These are phyloP conservation scores for Tor tambroides DNA, from an alignment of 2,113 vertebrate species.

Conservation along the genomic window DNA sequence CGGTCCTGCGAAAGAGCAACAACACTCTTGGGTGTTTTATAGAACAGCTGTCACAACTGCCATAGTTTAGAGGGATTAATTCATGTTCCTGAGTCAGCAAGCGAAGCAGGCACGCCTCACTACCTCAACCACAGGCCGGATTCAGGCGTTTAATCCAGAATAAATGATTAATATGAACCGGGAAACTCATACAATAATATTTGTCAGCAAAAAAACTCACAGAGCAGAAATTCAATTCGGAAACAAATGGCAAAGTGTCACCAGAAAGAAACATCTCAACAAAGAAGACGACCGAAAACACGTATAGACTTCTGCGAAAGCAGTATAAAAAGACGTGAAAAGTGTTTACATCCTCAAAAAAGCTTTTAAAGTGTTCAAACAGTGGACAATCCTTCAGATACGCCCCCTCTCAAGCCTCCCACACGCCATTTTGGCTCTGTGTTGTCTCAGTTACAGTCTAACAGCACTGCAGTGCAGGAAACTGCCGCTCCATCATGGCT, in stretches of 20 bases:
- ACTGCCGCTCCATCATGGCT: slow-evolving; percentile 54
- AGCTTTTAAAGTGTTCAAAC: slow-evolving; percentile 6
- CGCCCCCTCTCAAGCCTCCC: slow-evolving; percentile 35
- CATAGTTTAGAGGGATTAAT: slow-evolving; percentile 57
- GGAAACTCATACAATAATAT: slow-evolving; percentile 50
- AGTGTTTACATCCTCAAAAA: slow-evolving; percentile 48
- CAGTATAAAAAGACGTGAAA: slow-evolving; percentile 28
- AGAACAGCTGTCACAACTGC: slow-evolving; percentile 53
- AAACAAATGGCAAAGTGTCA: slow-evolving; percentile 45
- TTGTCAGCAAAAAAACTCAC: slow-evolving; percentile 41
- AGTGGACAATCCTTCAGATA: slow-evolving; percentile 51
- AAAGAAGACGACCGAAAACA: slow-evolving; percentile 44
- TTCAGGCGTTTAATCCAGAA: slow-evolving; percentile 45
- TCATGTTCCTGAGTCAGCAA: slow-evolving; percentile 55
- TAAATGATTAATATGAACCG: slow-evolving; percentile 53
- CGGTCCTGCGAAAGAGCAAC: slow-evolving; percentile 32
- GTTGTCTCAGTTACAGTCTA: slow-evolving; percentile 19
- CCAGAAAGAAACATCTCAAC: slow-evolving; percentile 40
- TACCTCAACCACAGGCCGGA: slow-evolving; percentile 41
- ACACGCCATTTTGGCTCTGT: slow-evolving; percentile 47
- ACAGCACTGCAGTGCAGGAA: slow-evolving; percentile 48
- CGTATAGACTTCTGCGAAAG: slow-evolving; percentile 3
- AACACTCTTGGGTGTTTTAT: slow-evolving; percentile 50
- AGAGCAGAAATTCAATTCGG: slow-evolving; percentile 43
- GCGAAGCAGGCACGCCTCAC: slow-evolving; percentile 39